Conservation (phyloP, 1,140 invertebrate species). For the Drosophila arizonae region DNA sequence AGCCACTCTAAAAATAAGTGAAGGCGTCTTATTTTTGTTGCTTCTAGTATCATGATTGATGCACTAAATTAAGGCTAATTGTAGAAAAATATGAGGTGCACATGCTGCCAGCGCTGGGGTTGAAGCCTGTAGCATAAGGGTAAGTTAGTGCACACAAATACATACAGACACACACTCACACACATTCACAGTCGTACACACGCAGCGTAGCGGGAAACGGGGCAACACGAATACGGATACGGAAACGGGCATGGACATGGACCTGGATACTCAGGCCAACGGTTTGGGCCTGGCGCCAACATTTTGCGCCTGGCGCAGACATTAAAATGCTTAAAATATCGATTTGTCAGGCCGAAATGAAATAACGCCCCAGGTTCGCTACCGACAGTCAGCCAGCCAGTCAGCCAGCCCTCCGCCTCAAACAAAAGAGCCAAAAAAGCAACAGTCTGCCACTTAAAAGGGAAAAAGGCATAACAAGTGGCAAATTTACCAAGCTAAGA, state of each 20-base stretch:
- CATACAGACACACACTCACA: neutral
- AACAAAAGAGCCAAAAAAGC: constrained; percentile 54
- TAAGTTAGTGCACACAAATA: constrained; percentile 10
- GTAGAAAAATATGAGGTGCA: constrained; percentile 78
- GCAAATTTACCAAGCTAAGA: neutral
- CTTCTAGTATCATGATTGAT: constrained; percentile 69
- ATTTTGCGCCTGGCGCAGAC: constrained; percentile 80
- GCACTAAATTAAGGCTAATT: constrained; percentile 76
- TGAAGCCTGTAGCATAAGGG: constrained; percentile 32
- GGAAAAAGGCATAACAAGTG: constrained; percentile 27
- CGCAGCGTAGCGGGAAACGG: constrained; percentile 7
- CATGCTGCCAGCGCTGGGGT: constrained; percentile 54
- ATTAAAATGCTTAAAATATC: constrained; percentile 81
- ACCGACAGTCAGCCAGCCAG: neutral
- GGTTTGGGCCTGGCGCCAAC: constrained; percentile 58
- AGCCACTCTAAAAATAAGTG: constrained; percentile 42
- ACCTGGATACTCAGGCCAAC: constrained; percentile 35
- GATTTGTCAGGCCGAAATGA: constrained; percentile 66
- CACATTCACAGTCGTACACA: neutral
- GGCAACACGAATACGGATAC: constrained; percentile 39
- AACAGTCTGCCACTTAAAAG: constrained; percentile 79
- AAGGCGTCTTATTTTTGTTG: constrained; percentile 16
- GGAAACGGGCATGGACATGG: constrained; percentile 43
- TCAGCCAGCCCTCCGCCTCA: neutral
- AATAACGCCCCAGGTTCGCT: constrained; percentile 52